Evolutionary conservation across 2,888 invertebrate species (phyloP).

Genomic region (Agrotis ipsilon): DNA sequence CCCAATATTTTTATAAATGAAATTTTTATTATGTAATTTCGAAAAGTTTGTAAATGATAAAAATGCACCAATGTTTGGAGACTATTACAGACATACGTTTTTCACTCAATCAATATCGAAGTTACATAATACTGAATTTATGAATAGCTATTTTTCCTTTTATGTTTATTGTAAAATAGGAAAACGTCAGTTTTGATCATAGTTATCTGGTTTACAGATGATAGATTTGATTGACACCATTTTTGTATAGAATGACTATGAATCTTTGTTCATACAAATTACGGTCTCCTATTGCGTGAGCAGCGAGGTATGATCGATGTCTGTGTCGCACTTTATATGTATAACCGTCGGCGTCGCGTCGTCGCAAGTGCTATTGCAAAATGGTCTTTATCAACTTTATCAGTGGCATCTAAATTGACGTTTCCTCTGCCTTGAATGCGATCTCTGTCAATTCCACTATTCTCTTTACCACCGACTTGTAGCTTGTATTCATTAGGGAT

Average conservation of each 20-base stretch:
- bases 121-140: slow-evolving; percentile 20
- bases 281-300: neutral
- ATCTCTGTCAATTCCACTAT: slow-evolving; percentile 63
- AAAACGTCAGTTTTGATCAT: slow-evolving; percentile 34
- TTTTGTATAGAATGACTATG: slow-evolving; percentile 10
- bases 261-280: neutral
- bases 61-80: too few relatives aligned
- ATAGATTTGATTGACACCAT: slow-evolving; percentile 35
- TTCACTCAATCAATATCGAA: neutral
- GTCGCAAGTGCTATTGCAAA: slow-evolving; percentile 6
- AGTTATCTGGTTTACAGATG: neutral
- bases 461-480: slow-evolving; percentile 67
- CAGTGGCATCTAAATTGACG: slow-evolving; percentile 20
- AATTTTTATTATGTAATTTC: slow-evolving; percentile 19
- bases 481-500: slow-evolving; percentile 62
- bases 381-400: slow-evolving; percentile 38
- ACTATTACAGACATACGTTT: neutral
- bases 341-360: too few relatives aligned
- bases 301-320: neutral
- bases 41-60: neutral
- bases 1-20: slow-evolving; percentile 1
- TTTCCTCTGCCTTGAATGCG: slow-evolving; percentile 41
- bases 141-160: slow-evolving; percentile 5
- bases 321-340: neutral
- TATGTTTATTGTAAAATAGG: slow-evolving; percentile 26